Base-by-base conservation (phyloP, 2,797 vertebrate species). In the Hirundo rustica region DNA sequence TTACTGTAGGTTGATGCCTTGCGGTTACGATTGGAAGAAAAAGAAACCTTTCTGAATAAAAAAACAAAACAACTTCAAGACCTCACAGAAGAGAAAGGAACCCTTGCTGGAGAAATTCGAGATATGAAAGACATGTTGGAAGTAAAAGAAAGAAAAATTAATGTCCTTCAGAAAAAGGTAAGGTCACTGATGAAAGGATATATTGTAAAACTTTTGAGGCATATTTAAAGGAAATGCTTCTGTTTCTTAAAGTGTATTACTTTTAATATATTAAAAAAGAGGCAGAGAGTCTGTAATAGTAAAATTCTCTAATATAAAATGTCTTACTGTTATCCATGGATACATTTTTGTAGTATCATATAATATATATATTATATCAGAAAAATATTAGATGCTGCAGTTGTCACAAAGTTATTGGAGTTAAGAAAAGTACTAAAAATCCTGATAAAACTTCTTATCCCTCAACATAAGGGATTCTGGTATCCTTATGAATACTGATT, bases 71-170 rank as follows among this genome's bases (percentile, higher is more conserved):
- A 99, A 98, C 98, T 99, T 72, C 99, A 99, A 97, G 99, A 99
- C 97, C 98, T 99, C 96, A 99, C 99, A 0, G 99, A 99, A 97
- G 99, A 99, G 97, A 99, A 99, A 66, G 99, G 99, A 84, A 99
- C 99, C 6, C 97, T 99, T 16, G 99, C 99, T 1, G 99, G 99
- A 92, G 99, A 99, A 97, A 99, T 99, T 97, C 97, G 99, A 62
- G 99, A 99, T 95, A 99, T 99, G 98, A 99, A 99, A 96, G 99
- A 99, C 95, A 99, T 99, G 99, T 97, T 99, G 72, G 99, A 99
- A 98, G 99, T 99, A 84, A 99, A 99, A 97, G 99, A 99, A 96
- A 98, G 99, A 92, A 99, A 99, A 97, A 99, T 99, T 95, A 99
- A 99, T 57, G 99, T 99, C 81, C 98, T 99, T 93, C 99, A 99